Base-by-base conservation (phyloP, 2,888 invertebrate species). In the Frankliniella fusca region DNA sequence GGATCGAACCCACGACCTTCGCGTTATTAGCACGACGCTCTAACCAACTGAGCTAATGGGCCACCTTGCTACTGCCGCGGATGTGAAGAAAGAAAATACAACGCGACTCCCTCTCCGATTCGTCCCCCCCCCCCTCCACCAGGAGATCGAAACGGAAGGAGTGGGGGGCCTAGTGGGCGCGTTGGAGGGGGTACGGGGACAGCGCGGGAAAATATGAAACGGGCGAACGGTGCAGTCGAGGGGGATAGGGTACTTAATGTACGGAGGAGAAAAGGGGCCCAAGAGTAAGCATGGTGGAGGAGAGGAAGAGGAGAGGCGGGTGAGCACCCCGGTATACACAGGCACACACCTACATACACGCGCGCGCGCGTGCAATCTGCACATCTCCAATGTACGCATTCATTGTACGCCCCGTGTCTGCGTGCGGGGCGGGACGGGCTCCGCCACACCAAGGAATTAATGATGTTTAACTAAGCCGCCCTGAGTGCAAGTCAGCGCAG, bases 1-100 rank as follows among this genome's bases (percentile, higher is more conserved):
- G 92, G 92, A 92, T 92, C 92, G 92, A 92, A 92, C 92, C 92
- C 92, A 90, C 92, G 92, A 92, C 92, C 92, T 92, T 92, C 92
- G 92, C 92, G 92, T 92, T 92, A 92, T 92, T 92, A 92, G 92
- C 92, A 92, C 92, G 92, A 92, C 92, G 92, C 92, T 92, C 92
- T 92, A 92, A 92, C 92, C 92, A 92, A 92, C 92, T 92, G 92
- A 92, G 92, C 92, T 92, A 92, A 92, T 92, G 92, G 92, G 92
- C 92, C 92, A 87, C 83, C 85, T 82, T 61, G 81, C 79, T 12
- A 2, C 54, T 2, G 15, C 8, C 12, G 61, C 15, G 18, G 12
- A 9, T 12, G 54, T 2, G 54, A 54, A 61, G 61, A 15, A 15
- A 18, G 61, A 18, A n/a, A n/a, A n/a, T n/a, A n/a, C n/a, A n/a